A percentile compares a stretch with the other conserved stretches of the same genome.
Conservation (phyloP, 2,888 invertebrate genomes). For the Scaptomyza reducta region DNA sequence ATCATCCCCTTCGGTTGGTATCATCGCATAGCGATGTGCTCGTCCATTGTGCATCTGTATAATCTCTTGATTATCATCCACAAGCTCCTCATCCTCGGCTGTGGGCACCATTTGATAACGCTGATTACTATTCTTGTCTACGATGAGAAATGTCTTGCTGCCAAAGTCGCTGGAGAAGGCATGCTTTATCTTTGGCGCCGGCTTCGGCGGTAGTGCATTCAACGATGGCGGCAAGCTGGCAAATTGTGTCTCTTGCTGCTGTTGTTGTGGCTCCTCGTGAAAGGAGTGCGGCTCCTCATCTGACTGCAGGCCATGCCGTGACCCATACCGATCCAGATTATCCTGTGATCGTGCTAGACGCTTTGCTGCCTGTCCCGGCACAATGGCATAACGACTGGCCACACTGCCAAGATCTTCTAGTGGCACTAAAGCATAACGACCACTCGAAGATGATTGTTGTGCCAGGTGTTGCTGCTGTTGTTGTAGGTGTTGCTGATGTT, state of each 20-base stretch:
- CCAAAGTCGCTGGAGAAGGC: conserved; percentile 84
- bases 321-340: conserved; percentile 79
- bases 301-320: conserved; percentile 51
- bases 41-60: conserved; percentile 84
- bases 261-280: conserved; percentile 78
- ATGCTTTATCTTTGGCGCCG: conserved; percentile 77
- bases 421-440: conserved; percentile 85
- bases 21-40: conserved; percentile 86
- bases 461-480: conserved; percentile 40
- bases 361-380: conserved; percentile 83
- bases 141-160: conserved; percentile 83
- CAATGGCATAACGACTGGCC: conserved; percentile 82
- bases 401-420: conserved; percentile 82
- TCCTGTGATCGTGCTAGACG: conserved; percentile 83
- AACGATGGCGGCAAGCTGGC: conserved; percentile 81
- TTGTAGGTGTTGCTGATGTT: conserved; percentile 49
- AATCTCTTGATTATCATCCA: conserved; percentile 84
- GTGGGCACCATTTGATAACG: conserved; percentile 88
- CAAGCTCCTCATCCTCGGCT: conserved; percentile 86
- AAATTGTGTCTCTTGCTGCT: conserved; percentile 74
- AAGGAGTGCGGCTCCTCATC: conserved; percentile 78
- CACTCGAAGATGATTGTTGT: conserved; percentile 60
- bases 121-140: conserved; percentile 86
- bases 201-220: conserved; percentile 37
- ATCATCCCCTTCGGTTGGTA: conserved; percentile 85